Conservation (phyloP, 2,113 vertebrate genomes). For the Xenopus tropicalis region DNA sequence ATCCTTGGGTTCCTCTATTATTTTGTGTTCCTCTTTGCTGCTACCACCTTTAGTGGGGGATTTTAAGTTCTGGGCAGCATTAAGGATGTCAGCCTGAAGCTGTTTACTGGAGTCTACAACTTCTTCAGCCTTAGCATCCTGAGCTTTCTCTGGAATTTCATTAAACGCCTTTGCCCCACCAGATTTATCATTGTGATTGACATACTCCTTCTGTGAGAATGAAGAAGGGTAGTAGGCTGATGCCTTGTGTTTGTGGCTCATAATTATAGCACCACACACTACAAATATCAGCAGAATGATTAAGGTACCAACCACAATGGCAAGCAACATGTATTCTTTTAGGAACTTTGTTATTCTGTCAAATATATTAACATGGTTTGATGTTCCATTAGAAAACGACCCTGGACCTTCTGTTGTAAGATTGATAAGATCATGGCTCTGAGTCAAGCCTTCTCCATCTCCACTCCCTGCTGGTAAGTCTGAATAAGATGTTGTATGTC, state of each 20-base stretch:
- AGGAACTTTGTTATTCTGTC: constrained; percentile 82
- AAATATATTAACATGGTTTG: constrained; percentile 65
- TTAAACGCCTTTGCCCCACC: constrained; percentile 60
- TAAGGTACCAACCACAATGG: constrained; percentile 84
- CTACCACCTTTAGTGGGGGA: constrained; percentile 64
- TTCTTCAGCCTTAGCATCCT: constrained; percentile 58
- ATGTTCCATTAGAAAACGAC: constrained; percentile 72
- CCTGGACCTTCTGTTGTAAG: constrained; percentile 34
- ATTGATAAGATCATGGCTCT: constrained; percentile 39
- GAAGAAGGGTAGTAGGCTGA: constrained; percentile 87
- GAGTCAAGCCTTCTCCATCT: constrained; percentile 61
- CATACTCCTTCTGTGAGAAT: constrained; percentile 79
- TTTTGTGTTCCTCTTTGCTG: constrained; percentile 52
- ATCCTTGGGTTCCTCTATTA: constrained; percentile 4
- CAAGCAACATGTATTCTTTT: constrained; percentile 81
- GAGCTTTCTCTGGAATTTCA: constrained; percentile 67
- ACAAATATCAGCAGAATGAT: constrained; percentile 86
- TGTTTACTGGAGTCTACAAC: constrained; percentile 67
- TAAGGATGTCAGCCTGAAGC: constrained; percentile 74
- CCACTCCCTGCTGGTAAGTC: constrained; percentile 67
- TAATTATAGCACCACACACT: constrained; percentile 81
- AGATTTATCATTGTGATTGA: constrained; percentile 66
- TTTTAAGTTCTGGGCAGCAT: constrained; percentile 78
- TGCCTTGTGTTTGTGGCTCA: constrained; percentile 87
- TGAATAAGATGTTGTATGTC: constrained; percentile 39